These are phyloP conservation scores for Umimayanthus kanabou DNA, from an alignment of 92 coral and sea anemone genomes.

Conservation along the genomic window DNA sequence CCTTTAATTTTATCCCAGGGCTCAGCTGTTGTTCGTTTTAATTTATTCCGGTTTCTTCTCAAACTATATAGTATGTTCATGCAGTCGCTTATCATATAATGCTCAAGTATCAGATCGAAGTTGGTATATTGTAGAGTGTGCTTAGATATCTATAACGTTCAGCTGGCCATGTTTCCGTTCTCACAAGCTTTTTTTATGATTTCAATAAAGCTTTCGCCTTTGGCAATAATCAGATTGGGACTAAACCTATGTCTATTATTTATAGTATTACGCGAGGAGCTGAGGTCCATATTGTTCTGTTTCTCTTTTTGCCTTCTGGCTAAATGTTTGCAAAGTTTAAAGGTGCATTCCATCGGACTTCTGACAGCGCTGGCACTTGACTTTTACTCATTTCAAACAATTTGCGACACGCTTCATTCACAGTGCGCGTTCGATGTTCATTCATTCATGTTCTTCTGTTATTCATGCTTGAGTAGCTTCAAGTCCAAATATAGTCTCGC, in stretches of 20 bases:
- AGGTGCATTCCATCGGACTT: background rate
- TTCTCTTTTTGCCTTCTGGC: background rate
- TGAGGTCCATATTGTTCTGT: background rate
- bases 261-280: background rate
- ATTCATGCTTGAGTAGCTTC: constrained; percentile 5
- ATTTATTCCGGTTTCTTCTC: too few species aligned
- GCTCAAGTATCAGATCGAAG: background rate
- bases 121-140: too few species aligned
- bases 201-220: background rate
- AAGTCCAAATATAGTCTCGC: constrained; percentile 18
- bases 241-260: background rate
- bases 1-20: too few species aligned
- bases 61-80: too few species aligned
- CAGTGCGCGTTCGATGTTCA: background rate
- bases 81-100: too few species aligned
- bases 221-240: background rate
- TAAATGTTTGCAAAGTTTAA: background rate
- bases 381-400: background rate
- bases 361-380: background rate
- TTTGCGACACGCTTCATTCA: background rate
- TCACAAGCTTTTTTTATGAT: background rate
- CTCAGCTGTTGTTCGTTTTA: too few species aligned
- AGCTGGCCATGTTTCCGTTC: background rate
- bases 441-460: background rate
- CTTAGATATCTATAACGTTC: too few species aligned